phyloP scores from a whole-genome alignment of 2,888 invertebrate species.

The Parnassius glacialis region DNA sequence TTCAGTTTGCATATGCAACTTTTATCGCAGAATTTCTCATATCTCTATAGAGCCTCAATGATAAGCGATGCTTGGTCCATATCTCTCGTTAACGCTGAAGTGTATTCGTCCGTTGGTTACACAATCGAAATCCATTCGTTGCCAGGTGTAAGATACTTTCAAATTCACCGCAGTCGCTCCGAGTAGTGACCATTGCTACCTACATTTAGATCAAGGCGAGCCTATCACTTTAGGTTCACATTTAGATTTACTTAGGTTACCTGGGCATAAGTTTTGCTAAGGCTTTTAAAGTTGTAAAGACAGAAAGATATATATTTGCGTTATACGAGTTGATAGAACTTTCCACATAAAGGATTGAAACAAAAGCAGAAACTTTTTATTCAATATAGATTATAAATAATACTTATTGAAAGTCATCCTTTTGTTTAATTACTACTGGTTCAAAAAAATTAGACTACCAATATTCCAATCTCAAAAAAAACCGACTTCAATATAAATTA shows the following conservation, averaged over 20 bases:
- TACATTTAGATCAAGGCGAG: slow-evolving; percentile 36
- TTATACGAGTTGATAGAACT: too few relatives aligned
- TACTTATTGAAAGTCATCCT: too few relatives aligned
- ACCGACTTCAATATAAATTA: too few relatives aligned
- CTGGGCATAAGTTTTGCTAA: slow-evolving; percentile 1
- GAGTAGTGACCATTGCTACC: slow-evolving; percentile 23
- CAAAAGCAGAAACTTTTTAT: too few relatives aligned
- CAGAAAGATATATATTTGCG: too few relatives aligned
- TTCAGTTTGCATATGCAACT: slow-evolving; percentile 15
- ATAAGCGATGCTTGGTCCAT: neutral
- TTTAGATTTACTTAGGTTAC: slow-evolving; percentile 24
- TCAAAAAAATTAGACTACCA: too few relatives aligned
- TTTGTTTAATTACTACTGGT: too few relatives aligned
- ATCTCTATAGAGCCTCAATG: slow-evolving; percentile 5
- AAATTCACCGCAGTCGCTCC: slow-evolving; percentile 27
- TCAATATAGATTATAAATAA: too few relatives aligned
- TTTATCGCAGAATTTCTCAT: neutral
- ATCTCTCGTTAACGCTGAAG: too few relatives aligned
- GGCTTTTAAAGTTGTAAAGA: slow-evolving; percentile 1
- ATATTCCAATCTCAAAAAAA: too few relatives aligned
- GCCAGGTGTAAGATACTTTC: slow-evolving; percentile 28
- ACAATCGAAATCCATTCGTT: slow-evolving; percentile 10
- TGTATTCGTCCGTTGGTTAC: slow-evolving; percentile 1
- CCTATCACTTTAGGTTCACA: slow-evolving; percentile 23
- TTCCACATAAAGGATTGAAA: too few relatives aligned